Percentiles rank a stretch among this genome's conserved stretches.
Evolutionary conservation across 2,888 invertebrate species (phyloP).

Genomic region (Oligia fasciuncula): DNA sequence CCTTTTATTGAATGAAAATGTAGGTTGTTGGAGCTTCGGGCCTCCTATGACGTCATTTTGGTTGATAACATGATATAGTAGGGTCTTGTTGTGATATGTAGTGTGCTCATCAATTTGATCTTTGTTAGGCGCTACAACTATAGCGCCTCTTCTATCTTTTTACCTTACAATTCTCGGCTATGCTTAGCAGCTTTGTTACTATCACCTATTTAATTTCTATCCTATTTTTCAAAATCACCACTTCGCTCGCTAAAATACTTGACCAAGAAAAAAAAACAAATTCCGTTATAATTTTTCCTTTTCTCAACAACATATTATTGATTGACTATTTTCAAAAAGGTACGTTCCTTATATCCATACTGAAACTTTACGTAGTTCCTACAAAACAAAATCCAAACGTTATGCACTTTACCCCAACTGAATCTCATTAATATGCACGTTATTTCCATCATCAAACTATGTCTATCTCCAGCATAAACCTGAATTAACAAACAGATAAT

Average conservation of each 20-base stretch:
- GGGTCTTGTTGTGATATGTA: constrained; percentile 20
- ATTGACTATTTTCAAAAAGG: no score
- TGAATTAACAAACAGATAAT: constrained; percentile 57
- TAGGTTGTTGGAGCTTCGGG: constrained; percentile 71
- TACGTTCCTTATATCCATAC: no score
- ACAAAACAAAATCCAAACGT: not conserved
- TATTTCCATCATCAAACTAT: not conserved
- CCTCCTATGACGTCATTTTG: constrained; percentile 63
- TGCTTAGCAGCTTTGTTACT: not conserved
- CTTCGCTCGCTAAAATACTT: not conserved
- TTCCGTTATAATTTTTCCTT: not conserved
- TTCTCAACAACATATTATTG: no score
- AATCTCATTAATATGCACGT: not conserved
- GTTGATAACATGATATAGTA: constrained; percentile 30
- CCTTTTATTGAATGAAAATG: constrained; percentile 76
- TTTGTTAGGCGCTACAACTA: not conserved
- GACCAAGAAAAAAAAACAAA: not conserved
- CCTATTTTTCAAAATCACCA: no score
- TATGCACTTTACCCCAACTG: not conserved
- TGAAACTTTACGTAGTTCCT: no score
- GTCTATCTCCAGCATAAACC: constrained; percentile 23
- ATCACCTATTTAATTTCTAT: no score
- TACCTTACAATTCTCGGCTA: not conserved
- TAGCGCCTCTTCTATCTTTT: no score
- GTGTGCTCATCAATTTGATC: constrained; percentile 18